Conservation (phyloP, 2,888 invertebrate genomes). For the Leptinotarsa rubiginosa region DNA sequence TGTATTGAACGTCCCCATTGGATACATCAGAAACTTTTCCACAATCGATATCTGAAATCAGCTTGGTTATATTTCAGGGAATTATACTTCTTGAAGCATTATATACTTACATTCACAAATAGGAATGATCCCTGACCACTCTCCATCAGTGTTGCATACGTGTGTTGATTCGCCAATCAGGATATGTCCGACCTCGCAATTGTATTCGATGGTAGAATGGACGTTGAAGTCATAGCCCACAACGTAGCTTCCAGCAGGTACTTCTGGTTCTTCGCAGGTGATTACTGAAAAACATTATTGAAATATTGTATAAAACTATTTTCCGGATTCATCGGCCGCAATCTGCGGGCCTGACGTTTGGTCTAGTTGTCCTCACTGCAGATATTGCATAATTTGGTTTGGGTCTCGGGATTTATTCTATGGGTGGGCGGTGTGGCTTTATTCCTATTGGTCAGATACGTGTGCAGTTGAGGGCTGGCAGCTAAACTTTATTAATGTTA, state of each 20-base stretch:
- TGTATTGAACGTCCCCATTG: constrained; percentile 81
- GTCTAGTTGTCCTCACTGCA: no score
- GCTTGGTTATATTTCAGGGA: neutral
- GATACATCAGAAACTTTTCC: constrained; percentile 84
- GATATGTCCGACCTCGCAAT: constrained; percentile 87
- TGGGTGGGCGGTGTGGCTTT: no score
- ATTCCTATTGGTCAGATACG: no score
- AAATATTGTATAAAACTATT: constrained; percentile 13
- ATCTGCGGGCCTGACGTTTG: no score
- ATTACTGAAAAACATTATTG: constrained; percentile 73
- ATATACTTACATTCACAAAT: constrained; percentile 81
- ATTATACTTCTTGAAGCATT: neutral
- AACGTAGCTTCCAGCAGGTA: constrained; percentile 87
- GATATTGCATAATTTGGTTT: no score
- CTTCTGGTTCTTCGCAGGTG: constrained; percentile 87
- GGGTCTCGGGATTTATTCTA: no score
- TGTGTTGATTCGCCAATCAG: constrained; percentile 79
- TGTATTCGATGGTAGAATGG: constrained; percentile 87
- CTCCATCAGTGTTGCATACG: constrained; percentile 80
- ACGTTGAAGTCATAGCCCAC: constrained; percentile 91
- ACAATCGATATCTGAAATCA: constrained; percentile 84
- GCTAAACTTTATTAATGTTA: no score
- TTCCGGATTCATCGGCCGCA: neutral
- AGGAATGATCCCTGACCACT: constrained; percentile 87
- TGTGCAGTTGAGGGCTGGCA: no score